A percentile compares a stretch with the other conserved stretches of the same genome.
Evolutionary conservation across 2,113 vertebrate species (phyloP).

Genomic region (Thunnus maccoyii): DNA sequence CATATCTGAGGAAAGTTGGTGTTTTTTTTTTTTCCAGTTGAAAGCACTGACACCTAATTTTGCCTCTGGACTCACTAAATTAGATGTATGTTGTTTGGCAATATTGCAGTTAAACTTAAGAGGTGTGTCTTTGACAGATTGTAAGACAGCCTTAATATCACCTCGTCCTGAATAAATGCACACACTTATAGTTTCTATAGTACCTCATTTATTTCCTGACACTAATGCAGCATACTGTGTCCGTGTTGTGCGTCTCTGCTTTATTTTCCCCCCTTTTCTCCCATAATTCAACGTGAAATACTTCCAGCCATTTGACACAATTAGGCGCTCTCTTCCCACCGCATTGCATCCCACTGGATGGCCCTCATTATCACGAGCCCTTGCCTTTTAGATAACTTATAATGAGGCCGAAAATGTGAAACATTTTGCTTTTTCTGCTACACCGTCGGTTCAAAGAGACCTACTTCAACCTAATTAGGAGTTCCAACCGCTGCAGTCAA

Average conservation of each 20-base stretch:
- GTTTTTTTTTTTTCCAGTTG: background rate
- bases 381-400: slow-evolving; percentile 84
- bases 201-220: slow-evolving; percentile 72
- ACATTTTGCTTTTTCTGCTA: slow-evolving; percentile 82
- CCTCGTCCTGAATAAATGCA: slow-evolving; percentile 30
- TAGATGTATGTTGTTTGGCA: slow-evolving; percentile 10
- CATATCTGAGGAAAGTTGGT: background rate
- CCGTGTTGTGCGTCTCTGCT: slow-evolving; percentile 58
- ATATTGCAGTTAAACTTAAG: background rate
- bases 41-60: slow-evolving; percentile 15
- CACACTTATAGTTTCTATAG: slow-evolving; percentile 47
- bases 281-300: slow-evolving; percentile 81
- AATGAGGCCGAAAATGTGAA: slow-evolving; percentile 84
- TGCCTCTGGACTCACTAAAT: slow-evolving; percentile 11
- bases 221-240: slow-evolving; percentile 55
- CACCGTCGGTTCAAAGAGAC: slow-evolving; percentile 81
- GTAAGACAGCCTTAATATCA: slow-evolving; percentile 11
- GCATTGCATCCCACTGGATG: slow-evolving; percentile 79
- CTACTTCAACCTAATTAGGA: slow-evolving; percentile 84
- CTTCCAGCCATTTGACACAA: slow-evolving; percentile 85
- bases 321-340: slow-evolving; percentile 79
- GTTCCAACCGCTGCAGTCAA: slow-evolving; percentile 79
- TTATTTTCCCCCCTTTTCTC: slow-evolving; percentile 68
- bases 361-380: slow-evolving; percentile 82
- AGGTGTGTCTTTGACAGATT: slow-evolving; percentile 56